Conservation (phyloP, 2,113 vertebrate species). For the Nannospalax galili region DNA sequence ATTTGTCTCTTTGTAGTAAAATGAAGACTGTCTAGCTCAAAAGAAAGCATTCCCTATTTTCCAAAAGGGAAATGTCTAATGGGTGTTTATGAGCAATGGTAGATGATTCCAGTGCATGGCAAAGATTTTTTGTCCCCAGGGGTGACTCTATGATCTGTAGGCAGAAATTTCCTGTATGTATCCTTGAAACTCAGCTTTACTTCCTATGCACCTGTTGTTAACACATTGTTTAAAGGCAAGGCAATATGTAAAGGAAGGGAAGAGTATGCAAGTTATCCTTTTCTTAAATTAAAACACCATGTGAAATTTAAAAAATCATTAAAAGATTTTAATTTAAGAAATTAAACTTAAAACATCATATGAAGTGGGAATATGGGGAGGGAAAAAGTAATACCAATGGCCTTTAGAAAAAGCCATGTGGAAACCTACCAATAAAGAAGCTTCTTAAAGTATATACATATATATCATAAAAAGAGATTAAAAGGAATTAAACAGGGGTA, state of each 20-base stretch:
- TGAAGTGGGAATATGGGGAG: no score
- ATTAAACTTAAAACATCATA: no score
- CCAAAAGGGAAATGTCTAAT: neutral
- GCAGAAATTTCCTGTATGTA: neutral
- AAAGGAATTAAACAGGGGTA: no score
- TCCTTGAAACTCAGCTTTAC: neutral
- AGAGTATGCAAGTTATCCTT: rapidly evolving
- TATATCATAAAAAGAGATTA: no score
- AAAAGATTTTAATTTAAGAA: no score
- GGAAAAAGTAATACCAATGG: no score
- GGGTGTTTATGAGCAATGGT: neutral
- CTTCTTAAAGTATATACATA: no score
- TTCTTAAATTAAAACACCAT: neutral
- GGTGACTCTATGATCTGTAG: neutral
- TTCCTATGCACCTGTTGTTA: neutral
- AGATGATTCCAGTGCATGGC: neutral
- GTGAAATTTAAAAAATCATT: no score
- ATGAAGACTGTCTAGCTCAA: neutral
- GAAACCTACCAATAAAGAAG: no score
- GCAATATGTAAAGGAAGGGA: neutral
- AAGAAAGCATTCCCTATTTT: neutral
- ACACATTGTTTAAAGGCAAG: neutral
- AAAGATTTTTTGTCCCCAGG: neutral
- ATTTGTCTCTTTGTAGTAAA: neutral
- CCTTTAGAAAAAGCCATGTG: no score